These are phyloP conservation scores for Xanthia togata DNA, from an alignment of 2,888 invertebrate genomes.

Conservation along the genomic window DNA sequence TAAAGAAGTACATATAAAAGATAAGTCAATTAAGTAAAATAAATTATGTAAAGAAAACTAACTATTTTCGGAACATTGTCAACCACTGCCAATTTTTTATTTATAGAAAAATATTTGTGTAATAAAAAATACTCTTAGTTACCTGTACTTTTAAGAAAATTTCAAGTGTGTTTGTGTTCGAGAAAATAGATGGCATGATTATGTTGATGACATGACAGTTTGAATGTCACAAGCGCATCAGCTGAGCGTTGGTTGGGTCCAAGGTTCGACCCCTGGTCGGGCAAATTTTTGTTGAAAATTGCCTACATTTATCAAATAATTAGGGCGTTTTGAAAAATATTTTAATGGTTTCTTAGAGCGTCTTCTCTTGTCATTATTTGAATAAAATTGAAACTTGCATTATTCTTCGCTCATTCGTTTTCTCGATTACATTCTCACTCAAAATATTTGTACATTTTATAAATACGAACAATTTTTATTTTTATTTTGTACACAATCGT, in stretches of 20 bases:
- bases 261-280: background rate
- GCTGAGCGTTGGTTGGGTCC: background rate
- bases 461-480: slow-evolving; percentile 68
- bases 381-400: background rate
- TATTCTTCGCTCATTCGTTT: slow-evolving; percentile 12
- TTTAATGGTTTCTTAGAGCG: background rate
- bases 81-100: slow-evolving; percentile 77
- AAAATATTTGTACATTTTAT: slow-evolving; percentile 72
- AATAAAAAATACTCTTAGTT: slow-evolving; percentile 78
- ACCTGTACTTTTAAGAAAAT: slow-evolving; percentile 72
- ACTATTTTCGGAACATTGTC: slow-evolving; percentile 44
- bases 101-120: slow-evolving; percentile 46
- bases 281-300: background rate
- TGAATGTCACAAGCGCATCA: background rate
- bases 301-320: background rate
- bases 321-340: background rate
- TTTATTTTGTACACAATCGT: slow-evolving; percentile 69
- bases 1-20: slow-evolving; percentile 60
- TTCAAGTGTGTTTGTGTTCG: slow-evolving; percentile 44
- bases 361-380: background rate
- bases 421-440: slow-evolving; percentile 48
- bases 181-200: slow-evolving; percentile 14
- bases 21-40: slow-evolving; percentile 61
- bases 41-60: slow-evolving; percentile 57
- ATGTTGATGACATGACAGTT: too few relatives aligned